Conservation (phyloP, 1,140 invertebrate species). For the Kradibia gibbosae region DNA sequence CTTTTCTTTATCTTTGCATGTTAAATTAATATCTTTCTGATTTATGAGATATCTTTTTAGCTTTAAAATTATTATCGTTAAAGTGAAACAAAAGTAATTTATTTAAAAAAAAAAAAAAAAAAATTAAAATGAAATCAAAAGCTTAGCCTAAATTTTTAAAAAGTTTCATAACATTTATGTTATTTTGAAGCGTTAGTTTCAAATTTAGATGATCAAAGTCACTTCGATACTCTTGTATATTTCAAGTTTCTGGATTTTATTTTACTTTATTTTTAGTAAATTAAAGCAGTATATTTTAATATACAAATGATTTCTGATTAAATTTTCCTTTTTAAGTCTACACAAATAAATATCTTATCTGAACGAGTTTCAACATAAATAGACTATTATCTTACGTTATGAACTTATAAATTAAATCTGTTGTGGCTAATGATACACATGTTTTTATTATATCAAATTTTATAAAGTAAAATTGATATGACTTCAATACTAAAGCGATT, state of each 20-base stretch:
- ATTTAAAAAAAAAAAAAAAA: too few species aligned
- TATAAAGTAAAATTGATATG: conserved; percentile 32
- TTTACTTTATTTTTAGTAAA: background rate
- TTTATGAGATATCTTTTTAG: background rate
- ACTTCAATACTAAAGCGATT: background rate
- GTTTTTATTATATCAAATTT: conserved; percentile 32
- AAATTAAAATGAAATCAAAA: too few species aligned
- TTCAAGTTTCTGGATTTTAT: background rate
- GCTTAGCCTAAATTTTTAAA: too few species aligned
- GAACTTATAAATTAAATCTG: conserved; percentile 36
- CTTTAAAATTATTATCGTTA: background rate
- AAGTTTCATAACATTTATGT: too few species aligned
- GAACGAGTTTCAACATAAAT: conserved; percentile 36
- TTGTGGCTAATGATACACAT: background rate
- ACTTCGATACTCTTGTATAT: too few species aligned
- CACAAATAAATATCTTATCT: conserved; percentile 39
- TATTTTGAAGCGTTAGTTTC: too few species aligned
- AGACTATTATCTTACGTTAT: conserved; percentile 41
- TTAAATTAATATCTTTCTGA: background rate
- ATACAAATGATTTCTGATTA: conserved; percentile 8
- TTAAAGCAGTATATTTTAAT: background rate
- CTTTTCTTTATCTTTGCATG: background rate
- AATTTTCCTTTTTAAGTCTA: background rate
- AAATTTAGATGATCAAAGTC: too few species aligned
- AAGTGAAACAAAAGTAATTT: too few species aligned